A percentile compares a stretch with the other conserved stretches of the same genome.
phyloP scores from a whole-genome alignment of 2,113 vertebrate genomes.

The Microtus oregoni region DNA sequence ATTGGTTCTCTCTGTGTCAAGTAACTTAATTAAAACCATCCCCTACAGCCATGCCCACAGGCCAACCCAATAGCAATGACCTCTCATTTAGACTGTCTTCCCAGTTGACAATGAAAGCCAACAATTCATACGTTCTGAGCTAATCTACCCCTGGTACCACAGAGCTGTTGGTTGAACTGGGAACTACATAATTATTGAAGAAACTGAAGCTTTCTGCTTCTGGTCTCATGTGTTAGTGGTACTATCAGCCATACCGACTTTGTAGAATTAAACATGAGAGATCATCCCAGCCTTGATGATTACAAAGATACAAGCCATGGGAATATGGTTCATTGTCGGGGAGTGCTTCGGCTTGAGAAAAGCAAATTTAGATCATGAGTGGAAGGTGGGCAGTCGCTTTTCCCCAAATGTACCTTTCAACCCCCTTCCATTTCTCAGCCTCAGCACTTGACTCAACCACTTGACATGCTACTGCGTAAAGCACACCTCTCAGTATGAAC shows the following conservation, averaged over 20 bases:
- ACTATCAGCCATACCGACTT: not conserved
- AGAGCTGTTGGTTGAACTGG: not conserved
- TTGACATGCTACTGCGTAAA: not conserved
- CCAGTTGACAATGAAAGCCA: not conserved
- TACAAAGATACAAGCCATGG: not conserved
- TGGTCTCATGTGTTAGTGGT: not conserved
- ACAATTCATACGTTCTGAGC: not conserved
- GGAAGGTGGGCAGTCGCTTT: not conserved
- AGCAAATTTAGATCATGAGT: not conserved
- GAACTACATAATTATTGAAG: not conserved
- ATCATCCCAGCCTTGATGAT: not conserved
- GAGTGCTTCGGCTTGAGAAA: not conserved
- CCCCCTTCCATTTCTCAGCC: not conserved
- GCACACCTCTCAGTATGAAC: not conserved
- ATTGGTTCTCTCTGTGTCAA: not conserved
- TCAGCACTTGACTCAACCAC: not conserved
- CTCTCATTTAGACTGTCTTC: not conserved
- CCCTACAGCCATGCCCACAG: not conserved
- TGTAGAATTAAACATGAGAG: not conserved
- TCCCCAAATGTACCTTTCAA: not conserved
- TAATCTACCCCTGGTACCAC: not conserved
- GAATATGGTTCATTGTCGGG: not conserved
- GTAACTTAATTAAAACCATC: not conserved
- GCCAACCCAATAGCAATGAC: too few relatives aligned
- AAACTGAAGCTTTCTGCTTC: not conserved